Evolutionary conservation across 2,113 vertebrate species (phyloP), one percentile per base, ranked within the genome.

Genomic region (Holacanthus passer): DNA sequence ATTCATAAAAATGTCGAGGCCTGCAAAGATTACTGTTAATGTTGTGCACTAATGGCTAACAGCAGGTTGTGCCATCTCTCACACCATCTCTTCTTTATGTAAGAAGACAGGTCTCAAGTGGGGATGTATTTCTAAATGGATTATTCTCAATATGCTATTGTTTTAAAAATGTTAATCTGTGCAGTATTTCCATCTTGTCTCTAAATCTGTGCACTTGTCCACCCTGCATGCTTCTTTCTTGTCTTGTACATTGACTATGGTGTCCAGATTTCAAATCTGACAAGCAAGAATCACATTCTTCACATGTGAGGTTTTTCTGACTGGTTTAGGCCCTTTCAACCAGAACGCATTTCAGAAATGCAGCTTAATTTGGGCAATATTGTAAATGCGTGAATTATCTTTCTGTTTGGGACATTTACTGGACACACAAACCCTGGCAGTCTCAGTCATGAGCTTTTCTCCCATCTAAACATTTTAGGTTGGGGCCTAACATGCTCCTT

Each of bases 21-120:
- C 56, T 55, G 60, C n/a, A 27, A 27, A 56, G 50, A 63, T 60
- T 17, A 13, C 20, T 43, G 35, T 55, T 35, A 19, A 24, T 1
- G 32, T 2, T 16, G 24, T 35, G 56, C 72, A 35, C 50, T 27
- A 22, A 24, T 50, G 14, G n/a, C 50, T 45, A 71, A 47, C 83
- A 81, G 80, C 70, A 88, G 88, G 68, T 50, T 84, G 70, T 70
- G 76, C 68, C 70, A 24, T 70, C 58, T 35, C 47, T 43, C 39
- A 32, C 20, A 22, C 20, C 60, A 22, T 71, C 41, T 75, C 17
- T 47, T 45, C 73, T 88, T 84, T 19, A 67, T 74, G 0, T 29
- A 58, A 69, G 45, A 60, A 63, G 77, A 35, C 78, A 66, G 76
- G 77, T 60, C 9, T 3, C 79, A 68, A 71, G 79, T 62, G 52